Evolutionary conservation across 2,797 vertebrate genomes (phyloP).

Genomic region (Aplochiton taeniatus): DNA sequence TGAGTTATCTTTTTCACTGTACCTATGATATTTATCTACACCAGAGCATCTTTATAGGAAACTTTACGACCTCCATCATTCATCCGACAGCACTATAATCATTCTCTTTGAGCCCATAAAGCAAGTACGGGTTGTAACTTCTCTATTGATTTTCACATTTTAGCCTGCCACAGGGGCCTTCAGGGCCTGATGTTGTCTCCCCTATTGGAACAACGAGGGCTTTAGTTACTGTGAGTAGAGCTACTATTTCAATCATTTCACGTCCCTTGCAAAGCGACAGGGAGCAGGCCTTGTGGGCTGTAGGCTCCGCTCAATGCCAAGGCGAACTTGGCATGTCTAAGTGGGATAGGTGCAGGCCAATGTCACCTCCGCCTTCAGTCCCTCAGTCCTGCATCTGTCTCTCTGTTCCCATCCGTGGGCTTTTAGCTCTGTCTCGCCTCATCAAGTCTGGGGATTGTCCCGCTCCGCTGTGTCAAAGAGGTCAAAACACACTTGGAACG

Average conservation of each 20-base stretch:
- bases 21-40: slow-evolving; percentile 25
- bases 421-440: slow-evolving; percentile 9
- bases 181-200: slow-evolving; percentile 4
- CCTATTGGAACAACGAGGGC: slow-evolving; percentile 4
- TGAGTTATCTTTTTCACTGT: slow-evolving; percentile 11
- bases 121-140: slow-evolving; percentile 27
- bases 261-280: too few relatives aligned
- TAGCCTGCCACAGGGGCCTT: slow-evolving; percentile 13
- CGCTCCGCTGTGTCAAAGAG: slow-evolving; percentile 8
- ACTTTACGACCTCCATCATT: slow-evolving; percentile 29
- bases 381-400: slow-evolving; percentile 38
- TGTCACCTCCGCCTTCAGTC: slow-evolving; percentile 31
- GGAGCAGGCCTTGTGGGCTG: too few relatives aligned
- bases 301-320: background rate
- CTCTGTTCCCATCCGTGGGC: slow-evolving; percentile 2
- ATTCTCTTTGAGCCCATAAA: slow-evolving; percentile 29
- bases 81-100: slow-evolving; percentile 13
- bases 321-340: slow-evolving; percentile 31
- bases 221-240: background rate
- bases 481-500: slow-evolving; percentile 6
- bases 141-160: slow-evolving; percentile 41
- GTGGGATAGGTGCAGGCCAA: slow-evolving; percentile 28
- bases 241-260: too few relatives aligned
- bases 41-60: slow-evolving; percentile 26
- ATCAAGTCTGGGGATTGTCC: slow-evolving; percentile 4